phyloP scores from a whole-genome alignment of 2,797 vertebrate species.

The Hydrocynus forskahlii region DNA sequence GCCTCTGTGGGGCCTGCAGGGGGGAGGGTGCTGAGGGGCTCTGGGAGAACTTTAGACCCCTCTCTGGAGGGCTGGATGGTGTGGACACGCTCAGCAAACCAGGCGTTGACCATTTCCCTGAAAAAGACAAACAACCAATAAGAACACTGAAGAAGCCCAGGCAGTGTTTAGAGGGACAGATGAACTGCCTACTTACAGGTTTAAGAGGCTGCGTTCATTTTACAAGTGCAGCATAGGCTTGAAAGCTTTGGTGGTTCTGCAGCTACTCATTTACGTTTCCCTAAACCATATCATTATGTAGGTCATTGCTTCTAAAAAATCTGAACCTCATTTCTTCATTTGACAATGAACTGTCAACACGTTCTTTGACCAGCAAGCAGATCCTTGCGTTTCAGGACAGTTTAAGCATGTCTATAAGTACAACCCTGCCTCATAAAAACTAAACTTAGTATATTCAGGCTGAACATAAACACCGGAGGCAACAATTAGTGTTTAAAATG shows the following conservation, averaged over 20 bases:
- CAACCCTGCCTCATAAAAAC: neutral
- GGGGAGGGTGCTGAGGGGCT: constrained; percentile 60
- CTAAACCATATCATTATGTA: neutral
- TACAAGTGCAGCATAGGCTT: neutral
- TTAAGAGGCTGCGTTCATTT: neutral
- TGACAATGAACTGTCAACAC: neutral
- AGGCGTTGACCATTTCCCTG: constrained; percentile 99
- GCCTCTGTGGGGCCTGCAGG: constrained; percentile 55
- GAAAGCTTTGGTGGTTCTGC: neutral
- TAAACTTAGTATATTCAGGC: neutral
- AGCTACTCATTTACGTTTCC: neutral
- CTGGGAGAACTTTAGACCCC: constrained; percentile 67
- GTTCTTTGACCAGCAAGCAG: neutral
- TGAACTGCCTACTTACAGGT: neutral
- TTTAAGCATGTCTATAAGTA: neutral
- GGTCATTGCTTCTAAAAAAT: neutral
- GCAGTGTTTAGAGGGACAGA: neutral
- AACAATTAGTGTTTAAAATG: neutral
- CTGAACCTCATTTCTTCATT: neutral
- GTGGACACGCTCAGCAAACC: constrained; percentile 96
- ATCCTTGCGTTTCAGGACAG: neutral
- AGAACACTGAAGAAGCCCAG: neutral
- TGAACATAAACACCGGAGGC: neutral
- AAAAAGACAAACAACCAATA: constrained; percentile 44
- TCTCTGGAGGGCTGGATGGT: constrained; percentile 86